Conservation (phyloP, 92 coral and sea anemone genomes). For the Zoanthus solanderi region DNA sequence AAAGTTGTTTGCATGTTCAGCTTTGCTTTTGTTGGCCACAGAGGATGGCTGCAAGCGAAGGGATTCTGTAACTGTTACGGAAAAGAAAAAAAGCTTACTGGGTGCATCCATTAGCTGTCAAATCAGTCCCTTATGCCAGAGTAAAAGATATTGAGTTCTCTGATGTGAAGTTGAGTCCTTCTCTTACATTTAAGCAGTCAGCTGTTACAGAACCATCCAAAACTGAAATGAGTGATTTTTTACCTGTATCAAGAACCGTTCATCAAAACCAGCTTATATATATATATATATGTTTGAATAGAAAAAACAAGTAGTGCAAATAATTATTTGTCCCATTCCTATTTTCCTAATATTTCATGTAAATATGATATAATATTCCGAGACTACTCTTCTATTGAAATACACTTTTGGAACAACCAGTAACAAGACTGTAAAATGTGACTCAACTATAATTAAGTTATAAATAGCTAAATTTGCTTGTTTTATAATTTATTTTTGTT, state of each 20-base stretch:
- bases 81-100: constrained; percentile 39
- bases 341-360: neutral
- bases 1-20: neutral
- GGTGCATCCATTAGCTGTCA: constrained; percentile 57
- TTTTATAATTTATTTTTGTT: neutral
- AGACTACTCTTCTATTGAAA: too few relatives aligned
- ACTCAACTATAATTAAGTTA: neutral
- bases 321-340: neutral
- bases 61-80: constrained; percentile 54
- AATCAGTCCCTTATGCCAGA: constrained; percentile 62
- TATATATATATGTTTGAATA: too few relatives aligned
- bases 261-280: constrained; percentile 48
- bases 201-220: constrained; percentile 37
- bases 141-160: constrained; percentile 53
- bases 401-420: neutral
- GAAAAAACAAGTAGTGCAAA: too few relatives aligned
- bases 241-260: constrained; percentile 33
- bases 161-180: constrained; percentile 7
- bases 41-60: constrained; percentile 21
- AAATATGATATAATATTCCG: neutral
- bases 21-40: constrained; percentile 18
- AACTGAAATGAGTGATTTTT: constrained; percentile 51
- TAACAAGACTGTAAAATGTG: neutral
- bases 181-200: constrained; percentile 29
- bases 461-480: neutral